Conservation (phyloP, 2,113 vertebrate species). For the Cynopterus brachyotis region DNA sequence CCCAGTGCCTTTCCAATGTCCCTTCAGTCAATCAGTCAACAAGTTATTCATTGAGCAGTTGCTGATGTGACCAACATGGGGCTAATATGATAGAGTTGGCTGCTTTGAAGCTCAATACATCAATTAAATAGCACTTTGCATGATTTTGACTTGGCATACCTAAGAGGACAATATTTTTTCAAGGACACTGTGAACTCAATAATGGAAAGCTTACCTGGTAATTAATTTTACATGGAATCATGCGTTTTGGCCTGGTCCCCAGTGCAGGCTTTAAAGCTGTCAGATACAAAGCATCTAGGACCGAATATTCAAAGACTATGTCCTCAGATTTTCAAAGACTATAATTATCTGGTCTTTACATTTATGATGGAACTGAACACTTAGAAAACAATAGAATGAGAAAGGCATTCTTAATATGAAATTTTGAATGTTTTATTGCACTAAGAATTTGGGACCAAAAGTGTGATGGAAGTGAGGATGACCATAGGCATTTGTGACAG, state of each 20-base stretch:
- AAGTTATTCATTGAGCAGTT: constrained; percentile 62
- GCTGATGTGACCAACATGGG: constrained; percentile 25
- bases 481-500: background rate
- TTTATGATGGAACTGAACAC: background rate
- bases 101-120: constrained; percentile 52
- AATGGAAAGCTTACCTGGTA: constrained; percentile 14
- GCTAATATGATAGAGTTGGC: constrained; percentile 55
- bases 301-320: background rate
- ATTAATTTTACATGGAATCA: constrained; percentile 59
- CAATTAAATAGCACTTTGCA: constrained; percentile 59
- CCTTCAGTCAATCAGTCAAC: constrained; percentile 50
- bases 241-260: constrained; percentile 16
- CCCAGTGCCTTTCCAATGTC: constrained; percentile 28
- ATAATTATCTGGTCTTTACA: background rate
- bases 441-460: background rate
- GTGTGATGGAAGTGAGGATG: background rate
- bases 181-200: constrained; percentile 68
- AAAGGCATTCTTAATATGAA: background rate
- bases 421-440: constrained; percentile 18
- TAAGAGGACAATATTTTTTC: constrained; percentile 68
- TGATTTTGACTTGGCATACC: constrained; percentile 56
- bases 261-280: constrained; percentile 11
- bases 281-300: background rate
- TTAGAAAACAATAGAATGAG: background rate
- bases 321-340: background rate